These are phyloP conservation scores for Zaprionus vittiger DNA, from an alignment of 1,140 invertebrate genomes.

Conservation along the genomic window DNA sequence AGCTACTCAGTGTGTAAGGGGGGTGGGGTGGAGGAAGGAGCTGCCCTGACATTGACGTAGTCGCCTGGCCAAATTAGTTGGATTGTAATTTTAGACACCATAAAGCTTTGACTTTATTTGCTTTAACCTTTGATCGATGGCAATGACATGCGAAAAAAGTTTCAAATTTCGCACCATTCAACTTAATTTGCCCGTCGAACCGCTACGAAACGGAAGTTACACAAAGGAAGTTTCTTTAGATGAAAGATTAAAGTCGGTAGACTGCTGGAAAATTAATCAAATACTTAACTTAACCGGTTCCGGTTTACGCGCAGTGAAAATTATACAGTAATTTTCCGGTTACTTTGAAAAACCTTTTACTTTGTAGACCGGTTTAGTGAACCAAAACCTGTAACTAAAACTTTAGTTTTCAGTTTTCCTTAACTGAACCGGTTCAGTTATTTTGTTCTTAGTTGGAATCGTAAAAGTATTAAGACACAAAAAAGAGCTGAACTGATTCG, in stretches of 20 bases:
- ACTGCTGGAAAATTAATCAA: not conserved
- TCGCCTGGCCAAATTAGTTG: constrained; percentile 68
- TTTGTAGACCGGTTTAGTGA: too few relatives aligned
- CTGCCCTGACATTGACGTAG: constrained; percentile 56
- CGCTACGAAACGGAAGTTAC: not conserved
- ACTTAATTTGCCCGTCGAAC: constrained; percentile 57
- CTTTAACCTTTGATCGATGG: constrained; percentile 36
- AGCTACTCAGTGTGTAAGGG: too few relatives aligned
- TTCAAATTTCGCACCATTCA: constrained; percentile 54
- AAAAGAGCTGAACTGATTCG: rapidly evolving
- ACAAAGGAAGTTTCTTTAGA: not conserved
- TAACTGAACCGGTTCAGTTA: too few relatives aligned
- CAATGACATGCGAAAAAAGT: constrained; percentile 54
- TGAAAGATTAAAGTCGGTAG: not conserved
- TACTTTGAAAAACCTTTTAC: too few relatives aligned
- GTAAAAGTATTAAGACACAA: too few relatives aligned
- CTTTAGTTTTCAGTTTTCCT: too few relatives aligned
- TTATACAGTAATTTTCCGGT: too few relatives aligned
- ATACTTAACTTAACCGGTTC: not conserved
- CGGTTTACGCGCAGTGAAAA: too few relatives aligned
- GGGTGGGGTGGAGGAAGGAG: not conserved
- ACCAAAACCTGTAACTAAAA: too few relatives aligned
- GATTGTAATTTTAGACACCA: constrained; percentile 69
- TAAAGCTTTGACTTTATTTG: constrained; percentile 43
- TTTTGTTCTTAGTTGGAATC: too few relatives aligned